Evolutionary conservation across 2,888 invertebrate genomes (phyloP), one percentile per base, ranked within the genome.

Genomic region (Thecophora atra): DNA sequence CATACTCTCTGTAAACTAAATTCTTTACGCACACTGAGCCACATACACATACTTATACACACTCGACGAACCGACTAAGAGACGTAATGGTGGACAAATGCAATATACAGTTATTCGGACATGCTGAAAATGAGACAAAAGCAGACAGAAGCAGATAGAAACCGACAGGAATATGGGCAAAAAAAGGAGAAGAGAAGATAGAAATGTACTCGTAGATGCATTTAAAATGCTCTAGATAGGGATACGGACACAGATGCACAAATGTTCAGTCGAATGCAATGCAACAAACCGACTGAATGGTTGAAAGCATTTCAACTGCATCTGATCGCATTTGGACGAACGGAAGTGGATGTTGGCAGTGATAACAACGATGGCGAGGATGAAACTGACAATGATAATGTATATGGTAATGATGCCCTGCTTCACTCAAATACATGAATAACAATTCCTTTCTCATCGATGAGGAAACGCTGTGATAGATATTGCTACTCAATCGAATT

Each of bases 341-440:
- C 70, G 70, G 70, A 70, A 62, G 28, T 51, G 62, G 70, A 62
- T 70, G 60, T 62, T 70, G 70, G 60, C 28, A 28, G 62, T 15
- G 47, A 70, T 11, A 21, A 28, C 19, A 30, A 47, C 26, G 21
- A 11, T 8, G 21, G 15, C 19, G 17, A 47, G 19, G 67, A 67
- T 8, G 54, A 52, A 30, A 37, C 30, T 54, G 54, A 67, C 54
- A 54, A 67, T 67, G 67, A 37, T 67, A 54, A 67, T 54, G 30
- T 52, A n/a, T n/a, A n/a, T n/a, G n/a, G n/a, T 37, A 67, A 30
- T 67, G 54, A 67, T 67, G 47, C 13, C 24, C 26, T 1, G 26
- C n/a, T 21, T 7, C 37, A 42, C 19, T 21, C 6, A 30, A 37
- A 24, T 47, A 47, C 64, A 65, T n/a, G n/a, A n/a, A n/a, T n/a